Conservation (phyloP, 2,113 vertebrate species). For the Grammomys dolichurus region DNA sequence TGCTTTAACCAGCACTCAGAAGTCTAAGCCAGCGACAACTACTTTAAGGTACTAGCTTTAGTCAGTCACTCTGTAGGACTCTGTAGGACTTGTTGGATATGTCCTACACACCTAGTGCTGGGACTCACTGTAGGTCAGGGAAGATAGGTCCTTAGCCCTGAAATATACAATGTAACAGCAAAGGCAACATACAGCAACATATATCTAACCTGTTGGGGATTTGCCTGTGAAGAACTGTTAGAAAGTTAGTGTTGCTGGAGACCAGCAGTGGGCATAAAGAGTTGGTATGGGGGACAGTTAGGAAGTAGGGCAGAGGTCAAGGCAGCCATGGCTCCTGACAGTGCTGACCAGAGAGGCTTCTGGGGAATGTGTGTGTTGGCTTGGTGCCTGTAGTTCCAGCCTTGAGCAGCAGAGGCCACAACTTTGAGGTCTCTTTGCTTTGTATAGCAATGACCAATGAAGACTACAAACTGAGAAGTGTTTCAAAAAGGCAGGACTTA, state of each 20-base stretch:
- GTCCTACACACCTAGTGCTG: background rate
- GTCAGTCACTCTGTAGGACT: background rate
- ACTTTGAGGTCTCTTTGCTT: background rate
- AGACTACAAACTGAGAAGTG: background rate
- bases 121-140: background rate
- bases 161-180: background rate
- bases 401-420: background rate
- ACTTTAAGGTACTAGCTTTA: background rate
- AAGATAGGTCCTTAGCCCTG: background rate
- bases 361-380: background rate
- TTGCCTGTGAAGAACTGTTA: background rate
- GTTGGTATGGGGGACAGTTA: no score
- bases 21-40: background rate
- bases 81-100: background rate
- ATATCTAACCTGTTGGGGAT: background rate
- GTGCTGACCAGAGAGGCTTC: background rate
- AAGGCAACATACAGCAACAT: background rate
- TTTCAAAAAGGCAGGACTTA: background rate
- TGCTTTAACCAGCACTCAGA: background rate
- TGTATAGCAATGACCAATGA: background rate
- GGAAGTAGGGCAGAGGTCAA: background rate
- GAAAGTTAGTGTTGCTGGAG: background rate
- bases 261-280: rapidly evolving
- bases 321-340: background rate
- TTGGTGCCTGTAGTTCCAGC: background rate